Percentiles rank a stretch among this genome's conserved stretches.
Evolutionary conservation across 2,888 invertebrate species (phyloP).

Genomic region (Chloroclysta siterata): DNA sequence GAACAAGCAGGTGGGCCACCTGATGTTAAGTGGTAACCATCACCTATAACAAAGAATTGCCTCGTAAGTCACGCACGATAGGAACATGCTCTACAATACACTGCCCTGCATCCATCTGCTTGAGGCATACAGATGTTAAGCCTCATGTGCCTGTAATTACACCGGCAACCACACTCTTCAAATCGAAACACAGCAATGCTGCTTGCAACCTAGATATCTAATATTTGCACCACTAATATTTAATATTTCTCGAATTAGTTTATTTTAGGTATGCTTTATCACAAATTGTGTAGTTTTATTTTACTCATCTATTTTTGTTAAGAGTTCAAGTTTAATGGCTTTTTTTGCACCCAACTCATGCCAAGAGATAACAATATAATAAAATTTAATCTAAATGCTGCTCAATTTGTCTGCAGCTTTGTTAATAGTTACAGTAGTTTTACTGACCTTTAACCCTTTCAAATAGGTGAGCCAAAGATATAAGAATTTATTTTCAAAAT

Average conservation of each 20-base stretch:
- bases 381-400: background rate
- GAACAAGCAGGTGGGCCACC: too few relatives aligned
- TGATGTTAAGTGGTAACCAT: too few relatives aligned
- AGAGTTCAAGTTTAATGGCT: slow-evolving; percentile 3
- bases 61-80: too few relatives aligned
- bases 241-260: background rate
- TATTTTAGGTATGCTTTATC: background rate
- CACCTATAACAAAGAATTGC: too few relatives aligned
- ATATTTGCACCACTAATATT: too few relatives aligned
- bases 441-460: background rate
- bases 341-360: background rate
- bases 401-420: background rate
- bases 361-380: background rate
- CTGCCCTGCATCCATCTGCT: too few relatives aligned
- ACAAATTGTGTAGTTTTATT: background rate
- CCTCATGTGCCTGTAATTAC: too few relatives aligned
- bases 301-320: background rate
- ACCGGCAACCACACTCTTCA: too few relatives aligned
- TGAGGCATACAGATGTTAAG: too few relatives aligned
- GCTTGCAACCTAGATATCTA: too few relatives aligned
- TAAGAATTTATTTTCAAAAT: background rate
- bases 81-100: too few relatives aligned
- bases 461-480: background rate
- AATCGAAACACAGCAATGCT: too few relatives aligned
- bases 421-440: slow-evolving; percentile 2